A percentile compares a stretch with the other conserved stretches of the same genome.
Conservation (phyloP, 2,888 invertebrate genomes). For the Pristionchus arcanus region DNA sequence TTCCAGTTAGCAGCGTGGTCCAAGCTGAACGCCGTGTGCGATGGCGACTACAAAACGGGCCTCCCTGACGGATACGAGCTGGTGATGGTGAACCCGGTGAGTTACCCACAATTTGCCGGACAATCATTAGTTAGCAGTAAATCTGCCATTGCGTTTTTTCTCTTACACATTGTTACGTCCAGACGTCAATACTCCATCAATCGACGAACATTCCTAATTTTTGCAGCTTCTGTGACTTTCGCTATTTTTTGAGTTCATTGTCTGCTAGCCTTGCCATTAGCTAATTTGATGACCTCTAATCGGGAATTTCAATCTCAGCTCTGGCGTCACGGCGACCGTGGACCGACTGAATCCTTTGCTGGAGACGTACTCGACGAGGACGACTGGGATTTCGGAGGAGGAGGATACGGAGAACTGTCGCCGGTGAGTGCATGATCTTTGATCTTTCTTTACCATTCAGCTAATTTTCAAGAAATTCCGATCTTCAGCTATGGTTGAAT, state of each 20-base stretch:
- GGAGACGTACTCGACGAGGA: conserved; percentile 17
- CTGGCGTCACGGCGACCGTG: conserved; percentile 59
- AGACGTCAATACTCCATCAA: too few species aligned
- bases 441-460: too few species aligned
- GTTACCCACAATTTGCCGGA: too few species aligned
- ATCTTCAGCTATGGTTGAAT: too few species aligned
- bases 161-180: too few species aligned
- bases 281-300: neutral
- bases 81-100: conserved; percentile 7
- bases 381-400: conserved; percentile 68
- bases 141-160: too few species aligned
- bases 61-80: neutral
- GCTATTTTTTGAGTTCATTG: too few species aligned
- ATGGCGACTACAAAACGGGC: neutral
- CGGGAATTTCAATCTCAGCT: conserved; percentile 21
- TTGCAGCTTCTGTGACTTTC: too few species aligned
- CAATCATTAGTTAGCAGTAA: too few species aligned
- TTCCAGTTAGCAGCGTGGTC: neutral
- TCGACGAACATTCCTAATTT: too few species aligned
- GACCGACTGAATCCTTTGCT: conserved; percentile 60
- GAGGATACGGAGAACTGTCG: conserved; percentile 68
- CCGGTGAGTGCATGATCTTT: conserved; percentile 58
- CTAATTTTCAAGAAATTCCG: too few species aligned
- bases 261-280: too few species aligned
- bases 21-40: neutral